Base-by-base conservation (phyloP, 1,140 invertebrate species). In the Apis cerana region DNA sequence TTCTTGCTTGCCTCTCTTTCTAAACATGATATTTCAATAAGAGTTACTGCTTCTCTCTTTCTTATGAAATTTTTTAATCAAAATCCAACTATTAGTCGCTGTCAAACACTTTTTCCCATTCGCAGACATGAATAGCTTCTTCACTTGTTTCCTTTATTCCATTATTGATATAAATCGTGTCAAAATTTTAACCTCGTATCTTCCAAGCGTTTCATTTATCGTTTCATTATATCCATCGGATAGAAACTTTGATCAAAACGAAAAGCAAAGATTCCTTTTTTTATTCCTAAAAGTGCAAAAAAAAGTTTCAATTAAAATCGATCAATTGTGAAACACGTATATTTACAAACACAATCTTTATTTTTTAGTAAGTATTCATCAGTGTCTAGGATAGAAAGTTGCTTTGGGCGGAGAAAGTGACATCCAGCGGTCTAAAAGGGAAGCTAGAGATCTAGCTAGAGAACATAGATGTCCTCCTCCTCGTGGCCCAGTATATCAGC, bases 381-480 rank as follows among this genome's bases (percentile, higher is more conserved):
- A 21, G 21, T 21, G 33, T 43, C 33, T 43, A 21, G 58, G 58
- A n/a, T n/a, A 59, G 7, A 59, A 12, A n/a, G 27, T 50, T 8
- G 48, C 27, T 7, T 7, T 54, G 17, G 19, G 2, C 12, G 15
- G 17, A 23, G 43, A 23, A 43, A 54, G n/a, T 70, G 50, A 64
- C 23, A 70, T 62, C 8, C 27, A 68, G 48, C 50, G 43, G 62
- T 23, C 54, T 59, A 72, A 54, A 76, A 52, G 23, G 43, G 62
- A 52, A 80, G 21, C 17, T 23, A 21, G 23, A 59, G 48, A 67
- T 59, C 54, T 58, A 23, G 10, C 71, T 7, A 43, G 43, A 15
- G 43, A 65, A 68, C 80, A 67, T 48, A 82, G 74, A 76, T 76
- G 27, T 27, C 17, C 70, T 82, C 17, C 70, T 82, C 61, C 79